Evolutionary conservation across 2,888 invertebrate species (phyloP), one percentile per base, ranked within the genome.

Genomic region (Andrena bucephala): DNA sequence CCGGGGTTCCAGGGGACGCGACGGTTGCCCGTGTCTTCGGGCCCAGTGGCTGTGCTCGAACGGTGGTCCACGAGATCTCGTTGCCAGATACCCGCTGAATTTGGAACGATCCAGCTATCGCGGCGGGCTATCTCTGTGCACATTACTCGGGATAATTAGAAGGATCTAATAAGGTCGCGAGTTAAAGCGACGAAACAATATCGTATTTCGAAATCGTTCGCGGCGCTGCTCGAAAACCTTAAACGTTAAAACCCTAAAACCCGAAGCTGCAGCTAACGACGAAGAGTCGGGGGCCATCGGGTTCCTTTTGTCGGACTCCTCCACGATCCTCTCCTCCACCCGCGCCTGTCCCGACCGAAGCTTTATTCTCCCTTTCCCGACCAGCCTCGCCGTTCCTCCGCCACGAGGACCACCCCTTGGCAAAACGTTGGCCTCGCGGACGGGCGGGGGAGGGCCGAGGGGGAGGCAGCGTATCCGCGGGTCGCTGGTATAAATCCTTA

Each of bases 401-500:
- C 69, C 65, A 52, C 81, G 70, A 81, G 84, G 87, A 87, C 87
- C 87, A 87, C 85, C 87, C 87, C 79, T 82, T 82, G 71, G 87
- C 68, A 54, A 80, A 84, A 76, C 81, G 83, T 70, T 77, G 82
- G 59, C 54, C 66, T 69, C 81, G 70, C 71, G 78, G 20, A 60
- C 7, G 42, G 33, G 29, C 3, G 5, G 29, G 10, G 72, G 13
- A 6, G 3, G 72, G 66, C 7, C 33, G 48, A 59, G 79, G 60
- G 50, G 68, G 81, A 77, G 83, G 83, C 78, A 82, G 82, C 80
- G 85, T 86, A 87, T 86, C 87, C 89, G 87, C 88, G 87, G 81
- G 80, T 88, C 89, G 89, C 86, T 83, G 87, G 89, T 92, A 93
- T 93, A 93, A 93, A 93, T 93, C 92, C 91, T 93, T 92, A 93